phyloP scores from a whole-genome alignment of 2,113 vertebrate genomes.

The Spheniscus mendiculus region DNA sequence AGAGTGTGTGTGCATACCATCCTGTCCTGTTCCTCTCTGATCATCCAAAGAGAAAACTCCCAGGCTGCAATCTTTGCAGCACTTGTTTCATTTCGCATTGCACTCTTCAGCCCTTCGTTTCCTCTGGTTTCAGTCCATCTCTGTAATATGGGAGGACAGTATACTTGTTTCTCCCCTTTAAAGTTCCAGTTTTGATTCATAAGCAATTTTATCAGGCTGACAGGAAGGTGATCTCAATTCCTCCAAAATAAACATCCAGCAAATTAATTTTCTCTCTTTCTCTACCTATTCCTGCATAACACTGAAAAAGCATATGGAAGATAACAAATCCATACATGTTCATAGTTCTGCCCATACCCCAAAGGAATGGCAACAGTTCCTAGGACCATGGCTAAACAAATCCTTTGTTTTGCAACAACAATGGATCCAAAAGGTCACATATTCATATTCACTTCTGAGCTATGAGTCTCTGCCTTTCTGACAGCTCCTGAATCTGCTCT shows the following conservation, averaged over 20 bases:
- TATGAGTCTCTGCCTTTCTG: neutral
- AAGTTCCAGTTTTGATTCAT: neutral
- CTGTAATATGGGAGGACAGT: neutral
- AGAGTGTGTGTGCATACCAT: neutral
- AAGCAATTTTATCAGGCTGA: neutral
- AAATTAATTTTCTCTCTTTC: constrained; percentile 9
- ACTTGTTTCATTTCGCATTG: neutral
- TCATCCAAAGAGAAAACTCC: neutral
- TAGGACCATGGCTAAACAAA: neutral
- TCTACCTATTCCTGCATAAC: neutral
- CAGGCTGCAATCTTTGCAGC: neutral
- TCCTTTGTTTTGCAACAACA: neutral
- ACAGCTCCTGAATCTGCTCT: neutral
- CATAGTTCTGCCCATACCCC: neutral
- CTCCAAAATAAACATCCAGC: neutral
- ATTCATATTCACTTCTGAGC: neutral
- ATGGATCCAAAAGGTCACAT: neutral
- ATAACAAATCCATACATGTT: neutral
- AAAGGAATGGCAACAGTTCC: neutral
- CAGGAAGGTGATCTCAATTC: neutral
- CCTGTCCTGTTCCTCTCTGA: constrained; percentile 21
- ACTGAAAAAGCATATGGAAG: neutral
- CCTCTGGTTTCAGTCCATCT: neutral
- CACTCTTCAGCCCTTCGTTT: neutral
- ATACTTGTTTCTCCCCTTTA: neutral